phyloP scores from a whole-genome alignment of 2,113 vertebrate genomes.

The Brienomyrus brachyistius region DNA sequence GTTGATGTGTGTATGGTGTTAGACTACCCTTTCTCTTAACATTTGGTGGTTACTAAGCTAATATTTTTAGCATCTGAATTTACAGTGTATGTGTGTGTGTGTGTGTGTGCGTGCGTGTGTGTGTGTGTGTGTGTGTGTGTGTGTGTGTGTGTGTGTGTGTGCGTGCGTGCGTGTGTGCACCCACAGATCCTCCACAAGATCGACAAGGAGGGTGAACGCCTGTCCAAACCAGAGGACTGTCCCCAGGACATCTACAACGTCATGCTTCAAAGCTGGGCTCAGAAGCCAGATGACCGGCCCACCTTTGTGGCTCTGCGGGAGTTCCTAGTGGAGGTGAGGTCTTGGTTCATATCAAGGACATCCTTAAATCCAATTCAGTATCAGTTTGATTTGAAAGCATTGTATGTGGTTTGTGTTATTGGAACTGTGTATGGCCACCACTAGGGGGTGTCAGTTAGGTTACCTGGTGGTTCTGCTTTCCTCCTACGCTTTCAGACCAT shows the following conservation, averaged over 20 bases:
- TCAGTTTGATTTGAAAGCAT: neutral
- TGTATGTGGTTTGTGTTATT: neutral
- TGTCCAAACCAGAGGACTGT: slow-evolving; percentile 85
- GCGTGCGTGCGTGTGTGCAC: neutral
- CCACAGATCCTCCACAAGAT: slow-evolving; percentile 93
- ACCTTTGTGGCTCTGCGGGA: slow-evolving; percentile 89
- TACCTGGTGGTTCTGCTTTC: neutral
- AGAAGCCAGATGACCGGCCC: slow-evolving; percentile 89
- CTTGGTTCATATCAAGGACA: neutral
- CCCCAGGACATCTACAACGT: slow-evolving; percentile 95
- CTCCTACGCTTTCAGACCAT: slow-evolving; percentile 64
- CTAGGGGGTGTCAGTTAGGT: neutral
- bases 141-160: neutral
- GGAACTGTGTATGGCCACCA: neutral
- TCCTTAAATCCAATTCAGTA: neutral
- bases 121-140: neutral
- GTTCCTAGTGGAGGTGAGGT: slow-evolving; percentile 84
- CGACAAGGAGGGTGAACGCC: slow-evolving; percentile 84
- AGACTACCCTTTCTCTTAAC: neutral
- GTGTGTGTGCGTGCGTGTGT: neutral
- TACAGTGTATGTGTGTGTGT: neutral
- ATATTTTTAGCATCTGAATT: neutral
- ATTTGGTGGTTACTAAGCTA: neutral
- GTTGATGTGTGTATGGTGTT: neutral
- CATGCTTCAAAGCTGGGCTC: slow-evolving; percentile 96